Evolutionary conservation across 2,888 invertebrate species (phyloP), one percentile per base, ranked within the genome.

Genomic region (Octodonta nipae): DNA sequence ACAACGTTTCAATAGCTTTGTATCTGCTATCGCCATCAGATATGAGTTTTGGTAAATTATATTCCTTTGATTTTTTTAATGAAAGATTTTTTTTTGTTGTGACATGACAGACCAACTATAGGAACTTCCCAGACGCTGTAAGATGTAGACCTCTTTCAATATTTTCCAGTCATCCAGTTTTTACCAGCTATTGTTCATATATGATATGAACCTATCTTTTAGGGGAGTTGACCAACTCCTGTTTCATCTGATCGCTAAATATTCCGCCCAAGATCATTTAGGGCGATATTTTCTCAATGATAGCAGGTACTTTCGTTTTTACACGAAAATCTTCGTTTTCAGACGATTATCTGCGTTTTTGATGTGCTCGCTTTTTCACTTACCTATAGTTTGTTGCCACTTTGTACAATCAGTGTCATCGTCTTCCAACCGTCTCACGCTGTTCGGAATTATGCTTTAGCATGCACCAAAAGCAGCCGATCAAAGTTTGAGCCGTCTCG

Each of bases 191-290:
- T 20, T 6, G 20, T 20, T 20, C 20, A n/a, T 6, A 20, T 20
- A n/a, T 20, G 7, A 20, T 20, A 6, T 6, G 20, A 7, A 6
- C 20, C 6, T 20, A n/a, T n/a, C n/a, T 20, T 20, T 20, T 20
- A 7, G n/a, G n/a, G 20, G n/a, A 20, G 20, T 20, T n/a, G 20
- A 20, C 20, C 20, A 20, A 20, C 20, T 20, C 20, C n/a, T n/a
- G 7, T 20, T n/a, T 20, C 7, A 20, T 20, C n/a, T 7, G 6
- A 6, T 20, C 7, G 20, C 20, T 20, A 20, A 6, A n/a, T 20
- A n/a, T 20, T n/a, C 20, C n/a, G 20, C 20, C 20, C 20, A 20
- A 20, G n/a, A 20, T 20, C 20, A 20, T 20, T 20, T 20, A 20
- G 20, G n/a, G n/a, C 20, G 20, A 20, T 20, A 20, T 20, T 20